A percentile compares a stretch with the other conserved stretches of the same genome.
Conservation (phyloP, 92 coral and sea anemone genomes). For the Porites evermanni region DNA sequence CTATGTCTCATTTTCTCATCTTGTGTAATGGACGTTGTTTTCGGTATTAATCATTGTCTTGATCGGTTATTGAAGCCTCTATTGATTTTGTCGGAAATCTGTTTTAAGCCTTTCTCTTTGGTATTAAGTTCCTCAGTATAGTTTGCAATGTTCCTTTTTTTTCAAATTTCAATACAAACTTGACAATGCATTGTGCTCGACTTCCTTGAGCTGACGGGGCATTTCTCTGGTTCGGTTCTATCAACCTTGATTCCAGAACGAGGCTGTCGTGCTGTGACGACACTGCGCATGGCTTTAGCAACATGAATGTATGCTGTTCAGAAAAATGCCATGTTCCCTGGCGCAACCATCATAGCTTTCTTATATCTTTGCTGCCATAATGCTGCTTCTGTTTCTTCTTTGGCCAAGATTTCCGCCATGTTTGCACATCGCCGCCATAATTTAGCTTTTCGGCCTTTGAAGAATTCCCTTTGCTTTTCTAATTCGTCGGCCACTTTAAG, state of each 20-base stretch:
- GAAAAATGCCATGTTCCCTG: constrained; percentile 70
- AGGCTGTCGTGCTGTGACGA: background rate
- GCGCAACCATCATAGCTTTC: constrained; percentile 76
- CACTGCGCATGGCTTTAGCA: background rate
- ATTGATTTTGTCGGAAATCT: no score
- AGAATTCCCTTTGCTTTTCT: constrained; percentile 69
- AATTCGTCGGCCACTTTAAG: constrained; percentile 83
- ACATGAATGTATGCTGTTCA: constrained; percentile 34
- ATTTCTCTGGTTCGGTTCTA: background rate
- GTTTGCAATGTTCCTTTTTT: no score
- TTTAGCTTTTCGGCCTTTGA: constrained; percentile 78
- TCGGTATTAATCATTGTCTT: no score
- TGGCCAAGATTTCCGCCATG: constrained; percentile 94
- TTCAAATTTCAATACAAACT: background rate
- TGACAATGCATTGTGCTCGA: background rate
- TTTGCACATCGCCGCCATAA: constrained; percentile 96
- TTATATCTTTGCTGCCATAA: constrained; percentile 82
- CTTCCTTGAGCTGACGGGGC: background rate
- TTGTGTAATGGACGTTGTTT: no score
- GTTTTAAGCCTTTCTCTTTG: no score
- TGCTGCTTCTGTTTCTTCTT: constrained; percentile 83
- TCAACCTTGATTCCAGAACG: background rate
- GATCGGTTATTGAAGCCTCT: no score
- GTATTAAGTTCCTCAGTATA: no score
- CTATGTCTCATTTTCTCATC: no score